Conservation (phyloP, 2,797 vertebrate species). For the Otolemur crassicaudatus region DNA sequence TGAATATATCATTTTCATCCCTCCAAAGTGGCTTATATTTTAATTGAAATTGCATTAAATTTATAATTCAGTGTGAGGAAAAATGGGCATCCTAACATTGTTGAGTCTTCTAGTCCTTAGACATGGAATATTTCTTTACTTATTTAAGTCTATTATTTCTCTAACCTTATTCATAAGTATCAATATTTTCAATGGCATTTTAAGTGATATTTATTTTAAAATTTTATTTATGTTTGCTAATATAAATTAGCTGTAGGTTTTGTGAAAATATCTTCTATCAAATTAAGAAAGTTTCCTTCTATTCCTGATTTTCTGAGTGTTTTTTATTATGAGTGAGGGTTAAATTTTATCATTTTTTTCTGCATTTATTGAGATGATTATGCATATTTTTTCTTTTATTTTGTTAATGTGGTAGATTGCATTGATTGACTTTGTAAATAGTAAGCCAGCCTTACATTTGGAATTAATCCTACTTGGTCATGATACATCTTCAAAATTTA, state of each 20-base stretch:
- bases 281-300: background rate
- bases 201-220: background rate
- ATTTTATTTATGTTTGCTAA: background rate
- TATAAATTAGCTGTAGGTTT: background rate
- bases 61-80: background rate
- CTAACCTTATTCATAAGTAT: background rate
- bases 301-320: background rate
- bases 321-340: background rate
- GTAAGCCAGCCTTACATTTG: background rate
- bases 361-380: background rate
- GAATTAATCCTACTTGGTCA: background rate
- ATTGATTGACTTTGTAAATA: background rate
- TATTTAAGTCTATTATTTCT: background rate
- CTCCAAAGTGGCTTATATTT: background rate
- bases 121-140: background rate
- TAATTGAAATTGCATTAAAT: background rate
- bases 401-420: background rate
- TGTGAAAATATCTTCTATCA: background rate
- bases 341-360: background rate
- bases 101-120: background rate
- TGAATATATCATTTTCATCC: background rate
- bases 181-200: conserved; percentile 4
- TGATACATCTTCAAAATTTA: background rate
- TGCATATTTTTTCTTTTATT: background rate
- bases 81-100: background rate